phyloP scores from a whole-genome alignment of 37 sponge, comb jelly and placozoan genomes.

The Theonella swinhoei region DNA sequence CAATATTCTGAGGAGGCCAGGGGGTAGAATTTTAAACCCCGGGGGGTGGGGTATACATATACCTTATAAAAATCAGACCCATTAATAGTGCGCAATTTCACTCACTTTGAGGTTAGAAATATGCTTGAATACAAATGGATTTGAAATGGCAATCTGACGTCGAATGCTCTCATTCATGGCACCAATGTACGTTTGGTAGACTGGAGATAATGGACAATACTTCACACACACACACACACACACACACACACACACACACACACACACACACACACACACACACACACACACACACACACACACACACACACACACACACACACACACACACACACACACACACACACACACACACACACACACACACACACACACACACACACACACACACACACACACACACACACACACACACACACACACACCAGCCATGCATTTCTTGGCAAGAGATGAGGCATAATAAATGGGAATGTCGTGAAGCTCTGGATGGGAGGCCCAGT shows the following conservation, averaged over 20 bases:
- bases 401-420: background rate
- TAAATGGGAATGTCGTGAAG: conserved; percentile 98
- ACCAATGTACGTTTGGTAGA: conserved; percentile 97
- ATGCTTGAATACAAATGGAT: conserved; percentile 98
- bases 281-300: conserved; percentile 31
- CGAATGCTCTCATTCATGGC: conserved; percentile 97
- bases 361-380: background rate
- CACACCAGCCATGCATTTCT: conserved; percentile 98
- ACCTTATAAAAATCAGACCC: background rate
- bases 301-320: background rate
- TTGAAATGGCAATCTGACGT: conserved; percentile 86
- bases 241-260: background rate
- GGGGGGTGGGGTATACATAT: background rate
- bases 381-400: background rate
- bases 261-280: conserved; percentile 52
- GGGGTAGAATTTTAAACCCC: too few species aligned
- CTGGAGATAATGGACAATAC: conserved; percentile 22
- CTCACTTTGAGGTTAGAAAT: conserved; percentile 92
- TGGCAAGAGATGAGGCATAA: conserved; percentile 97
- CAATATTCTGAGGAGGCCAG: conserved; percentile 67
- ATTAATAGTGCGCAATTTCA: background rate
- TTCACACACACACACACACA: background rate
- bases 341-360: background rate
- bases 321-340: background rate
- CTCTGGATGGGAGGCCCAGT: conserved; percentile 97